Base-by-base conservation (phyloP, 2,797 vertebrate genomes). In the Sebastes minor region DNA sequence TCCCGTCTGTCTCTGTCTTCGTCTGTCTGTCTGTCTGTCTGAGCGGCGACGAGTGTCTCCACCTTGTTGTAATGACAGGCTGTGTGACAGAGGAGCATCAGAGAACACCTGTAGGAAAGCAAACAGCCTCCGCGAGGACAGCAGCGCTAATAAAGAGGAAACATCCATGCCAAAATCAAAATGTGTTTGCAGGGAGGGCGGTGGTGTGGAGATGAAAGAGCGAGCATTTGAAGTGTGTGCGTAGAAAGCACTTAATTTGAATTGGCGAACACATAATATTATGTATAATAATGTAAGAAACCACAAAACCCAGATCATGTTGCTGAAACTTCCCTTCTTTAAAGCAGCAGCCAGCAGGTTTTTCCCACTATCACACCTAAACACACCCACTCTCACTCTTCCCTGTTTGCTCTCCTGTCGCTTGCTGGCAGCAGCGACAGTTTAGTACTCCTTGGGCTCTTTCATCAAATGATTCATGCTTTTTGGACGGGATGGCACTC, bases 81-180 rank as follows among this genome's bases (percentile, higher is more conserved):
- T 89, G 84, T 12, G 67, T 80, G 78, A 77, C 55, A 27, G 80
- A 30, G 71, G 70, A 46, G 63, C 82, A 61, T 89, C 77, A 81
- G 75, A 84, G 82, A 89, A 82, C 93, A 95, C 89, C 93, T 94
- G 94, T 86, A 65, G 74, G 20, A 91, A 42, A 85, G 83, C 84
- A 85, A 90, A 90, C 85, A 90, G 78, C 75, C 59, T 62, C 80
- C 25, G 35, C 68, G 61, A 84, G 74, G 78, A 73, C 86, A 76
- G 83, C 84, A 74, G 87, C 57, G 79, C 71, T 80, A 85, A 90
- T 88, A 86, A 89, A 88, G 83, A 88, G 78, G 78, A 67, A 88
- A 85, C 71, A 81, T 83, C 79, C 76, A 55, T 77, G 89, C 80
- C 81, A 89, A 86, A 83, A 82, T 79, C 49, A 79, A 78, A 78